Base-by-base conservation (phyloP, 2,113 vertebrate genomes). In the Otus sunia region DNA sequence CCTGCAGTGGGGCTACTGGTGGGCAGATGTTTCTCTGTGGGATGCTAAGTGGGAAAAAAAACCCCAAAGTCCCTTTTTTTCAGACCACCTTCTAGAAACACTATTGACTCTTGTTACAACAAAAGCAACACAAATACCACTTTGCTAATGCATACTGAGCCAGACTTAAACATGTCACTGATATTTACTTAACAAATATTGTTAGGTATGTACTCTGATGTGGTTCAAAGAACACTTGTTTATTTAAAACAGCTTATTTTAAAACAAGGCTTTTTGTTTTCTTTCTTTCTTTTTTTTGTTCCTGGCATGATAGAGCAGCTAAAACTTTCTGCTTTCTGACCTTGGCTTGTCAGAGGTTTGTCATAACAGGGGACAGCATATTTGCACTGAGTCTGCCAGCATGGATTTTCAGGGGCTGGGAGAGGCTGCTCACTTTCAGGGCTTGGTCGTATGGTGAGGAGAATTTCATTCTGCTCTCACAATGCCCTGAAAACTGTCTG, bases 161-260 rank as follows among this genome's bases (percentile, higher is more conserved):
- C 60, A 94, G 92, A 90, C 75, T 96, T 84, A 79, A 88, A 79
- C 78, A 76, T 79, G 85, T 86, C 95, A 82, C 79, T 60, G 75
- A 29, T 94, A 89, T 77, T 97, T 93, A 90, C 86, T 90, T 93
- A 84, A 89, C 63, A 74, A 91, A 78, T 63, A 78, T 32, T 77
- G 49, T 84, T 74, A 90, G 47, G n/a, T 80, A 63, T 85, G 62
- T 75, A 47, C 76, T 87, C 66, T 90, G 79, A 67, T 91, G 49
- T 55, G 79, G 85, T 91, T 97, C 90, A 96, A 83, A 93, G 76
- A 88, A 60, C 21, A 50, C 32, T 92, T 69, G 37, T 85, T 78
- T 95, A 79, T 91, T 81, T 93, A 52, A 75, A 92, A 66, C 34
- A 50, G 64, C 67, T 92, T 91, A 78, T 82, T 96, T 95, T 90